Conservation (phyloP, 2,888 invertebrate species). For the Oxyscelio sp. region DNA sequence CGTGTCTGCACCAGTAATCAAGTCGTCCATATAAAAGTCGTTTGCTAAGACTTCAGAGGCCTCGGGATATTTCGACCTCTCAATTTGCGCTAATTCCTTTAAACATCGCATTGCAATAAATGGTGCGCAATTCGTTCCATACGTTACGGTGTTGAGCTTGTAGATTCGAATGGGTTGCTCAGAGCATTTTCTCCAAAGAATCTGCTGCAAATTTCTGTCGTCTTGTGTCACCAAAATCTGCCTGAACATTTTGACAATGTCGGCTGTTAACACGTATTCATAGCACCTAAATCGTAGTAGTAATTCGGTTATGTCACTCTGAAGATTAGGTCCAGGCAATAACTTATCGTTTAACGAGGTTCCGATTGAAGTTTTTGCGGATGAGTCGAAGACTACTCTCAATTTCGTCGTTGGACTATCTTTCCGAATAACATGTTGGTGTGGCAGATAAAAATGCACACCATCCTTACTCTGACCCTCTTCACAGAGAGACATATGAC, state of each 20-base stretch:
- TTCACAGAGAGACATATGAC: conserved; percentile 1
- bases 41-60: conserved; percentile 70
- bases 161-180: conserved; percentile 2
- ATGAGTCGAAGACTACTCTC: conserved; percentile 4
- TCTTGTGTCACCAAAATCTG: background rate
- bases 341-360: conserved; percentile 18
- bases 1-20: conserved; percentile 14
- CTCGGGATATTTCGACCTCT: conserved; percentile 52
- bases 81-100: conserved; percentile 3
- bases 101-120: conserved; percentile 39
- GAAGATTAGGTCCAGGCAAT: conserved; percentile 9
- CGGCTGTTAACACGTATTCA: conserved; percentile 26
- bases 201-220: conserved; percentile 14
- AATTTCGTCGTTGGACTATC: background rate
- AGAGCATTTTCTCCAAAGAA: conserved; percentile 9
- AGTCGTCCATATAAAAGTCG: conserved; percentile 75
- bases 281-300: conserved; percentile 29
- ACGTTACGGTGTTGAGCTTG: conserved; percentile 29
- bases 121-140: conserved; percentile 25
- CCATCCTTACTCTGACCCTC: background rate
- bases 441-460: background rate
- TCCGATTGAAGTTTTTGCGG: background rate
- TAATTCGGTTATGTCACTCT: conserved; percentile 31
- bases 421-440: background rate
- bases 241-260: conserved; percentile 29